Conservation (phyloP, 2,888 invertebrate genomes). For the Agrochola litura region DNA sequence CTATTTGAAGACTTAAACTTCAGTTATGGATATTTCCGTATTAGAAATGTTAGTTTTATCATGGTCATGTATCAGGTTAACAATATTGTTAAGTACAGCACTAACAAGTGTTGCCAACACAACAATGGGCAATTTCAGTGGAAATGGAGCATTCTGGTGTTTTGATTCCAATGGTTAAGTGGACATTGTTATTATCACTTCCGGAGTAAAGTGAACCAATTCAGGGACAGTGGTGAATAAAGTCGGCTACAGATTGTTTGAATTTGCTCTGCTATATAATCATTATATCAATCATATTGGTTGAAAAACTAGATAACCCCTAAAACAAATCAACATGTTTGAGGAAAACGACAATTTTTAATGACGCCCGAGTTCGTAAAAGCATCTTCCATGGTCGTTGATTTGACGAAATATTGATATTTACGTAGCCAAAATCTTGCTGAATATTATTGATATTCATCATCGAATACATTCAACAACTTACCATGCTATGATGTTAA, state of each 20-base stretch:
- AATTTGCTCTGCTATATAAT: not conserved
- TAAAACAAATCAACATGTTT: not conserved
- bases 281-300: not conserved
- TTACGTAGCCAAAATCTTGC: not conserved
- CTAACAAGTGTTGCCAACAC: conserved; percentile 4
- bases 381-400: no score
- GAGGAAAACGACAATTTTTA: not conserved
- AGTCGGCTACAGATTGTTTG: not conserved
- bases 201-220: conserved; percentile 41
- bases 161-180: conserved; percentile 33
- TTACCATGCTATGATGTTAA: not conserved
- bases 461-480: not conserved
- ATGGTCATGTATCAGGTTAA: conserved; percentile 28
- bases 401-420: not conserved
- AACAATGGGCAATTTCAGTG: conserved; percentile 44
- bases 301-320: not conserved
- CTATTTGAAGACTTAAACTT: not conserved
- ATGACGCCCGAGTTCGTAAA: not conserved
- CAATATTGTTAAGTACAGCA: conserved; percentile 20
- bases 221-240: conserved; percentile 21
- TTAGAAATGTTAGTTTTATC: not conserved
- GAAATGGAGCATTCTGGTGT: conserved; percentile 36
- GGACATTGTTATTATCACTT: conserved; percentile 37
- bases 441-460: not conserved
- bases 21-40: not conserved